Evolutionary conservation across 2,888 invertebrate species (phyloP).

Genomic region (Lepidocyrtoides sp.): DNA sequence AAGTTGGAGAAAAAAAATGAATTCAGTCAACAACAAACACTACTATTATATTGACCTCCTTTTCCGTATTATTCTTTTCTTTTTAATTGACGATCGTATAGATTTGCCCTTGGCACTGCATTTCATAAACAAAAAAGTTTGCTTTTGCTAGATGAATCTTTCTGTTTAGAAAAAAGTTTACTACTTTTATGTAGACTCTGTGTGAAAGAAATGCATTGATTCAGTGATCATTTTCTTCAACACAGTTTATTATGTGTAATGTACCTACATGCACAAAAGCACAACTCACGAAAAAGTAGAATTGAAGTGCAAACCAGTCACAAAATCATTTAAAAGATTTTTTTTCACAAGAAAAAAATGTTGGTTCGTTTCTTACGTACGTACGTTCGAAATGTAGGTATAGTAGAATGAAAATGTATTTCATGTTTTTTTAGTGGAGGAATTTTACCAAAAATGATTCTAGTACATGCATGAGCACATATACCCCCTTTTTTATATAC

Average conservation of each 20-base stretch:
- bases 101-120: conserved; percentile 72
- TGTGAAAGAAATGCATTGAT: conserved; percentile 30
- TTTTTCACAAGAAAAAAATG: conserved; percentile 29
- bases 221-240: neutral
- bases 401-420: neutral
- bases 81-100: conserved; percentile 75
- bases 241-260: no score
- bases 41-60: conserved; percentile 74
- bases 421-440: conserved; percentile 29
- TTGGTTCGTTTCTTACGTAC: conserved; percentile 5
- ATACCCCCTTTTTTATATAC: conserved; percentile 43
- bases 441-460: conserved; percentile 54
- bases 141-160: conserved; percentile 38
- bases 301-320: conserved; percentile 70
- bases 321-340: conserved; percentile 42
- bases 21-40: conserved; percentile 14
- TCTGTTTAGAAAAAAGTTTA: conserved; percentile 45
- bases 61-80: conserved; percentile 59
- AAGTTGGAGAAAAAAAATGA: conserved; percentile 28
- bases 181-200: neutral
- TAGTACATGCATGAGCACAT: conserved; percentile 73
- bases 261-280: neutral
- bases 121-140: conserved; percentile 62
- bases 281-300: conserved; percentile 52
- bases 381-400: no score